A percentile compares a stretch with the other conserved stretches of the same genome.
Conservation (phyloP, 2,113 vertebrate species). For the Vireo altiloquus region DNA sequence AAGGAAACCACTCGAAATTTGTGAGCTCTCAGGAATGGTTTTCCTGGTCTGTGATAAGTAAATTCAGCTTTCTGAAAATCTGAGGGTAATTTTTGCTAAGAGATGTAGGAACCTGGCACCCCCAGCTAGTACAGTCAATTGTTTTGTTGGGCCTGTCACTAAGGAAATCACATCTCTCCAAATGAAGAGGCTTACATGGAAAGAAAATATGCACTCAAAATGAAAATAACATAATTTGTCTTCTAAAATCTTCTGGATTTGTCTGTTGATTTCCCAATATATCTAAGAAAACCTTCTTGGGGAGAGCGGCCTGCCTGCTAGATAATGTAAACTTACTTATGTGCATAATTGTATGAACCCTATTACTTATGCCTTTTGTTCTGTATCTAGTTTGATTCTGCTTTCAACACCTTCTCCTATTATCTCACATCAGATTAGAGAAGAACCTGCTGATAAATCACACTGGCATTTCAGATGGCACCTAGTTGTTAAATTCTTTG, state of each 20-base stretch:
- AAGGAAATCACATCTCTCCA: neutral
- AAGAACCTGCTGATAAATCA: constrained; percentile 38
- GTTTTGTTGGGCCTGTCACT: neutral
- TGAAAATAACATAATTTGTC: neutral
- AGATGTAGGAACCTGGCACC: neutral
- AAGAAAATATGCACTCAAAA: neutral
- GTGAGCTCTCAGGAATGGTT: neutral
- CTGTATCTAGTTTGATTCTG: constrained; percentile 40
- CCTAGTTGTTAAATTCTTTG: constrained; percentile 28
- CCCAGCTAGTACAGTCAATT: neutral
- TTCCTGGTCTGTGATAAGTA: neutral
- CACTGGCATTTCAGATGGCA: constrained; percentile 22
- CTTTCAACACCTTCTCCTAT: constrained; percentile 48
- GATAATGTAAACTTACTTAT: neutral
- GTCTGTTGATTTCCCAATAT: neutral
- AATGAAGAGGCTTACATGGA: neutral
- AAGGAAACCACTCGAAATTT: constrained; percentile 6
- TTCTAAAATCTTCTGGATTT: neutral
- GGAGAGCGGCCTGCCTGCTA: neutral
- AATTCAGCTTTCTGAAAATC: neutral
- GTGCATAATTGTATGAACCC: neutral
- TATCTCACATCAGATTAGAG: constrained; percentile 50
- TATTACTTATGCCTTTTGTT: constrained; percentile 40
- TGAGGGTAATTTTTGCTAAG: neutral
- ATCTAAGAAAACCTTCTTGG: neutral